Evolutionary conservation across 2,113 vertebrate genomes (phyloP), one percentile per base, ranked within the genome.

Genomic region (Scomber scombrus): DNA sequence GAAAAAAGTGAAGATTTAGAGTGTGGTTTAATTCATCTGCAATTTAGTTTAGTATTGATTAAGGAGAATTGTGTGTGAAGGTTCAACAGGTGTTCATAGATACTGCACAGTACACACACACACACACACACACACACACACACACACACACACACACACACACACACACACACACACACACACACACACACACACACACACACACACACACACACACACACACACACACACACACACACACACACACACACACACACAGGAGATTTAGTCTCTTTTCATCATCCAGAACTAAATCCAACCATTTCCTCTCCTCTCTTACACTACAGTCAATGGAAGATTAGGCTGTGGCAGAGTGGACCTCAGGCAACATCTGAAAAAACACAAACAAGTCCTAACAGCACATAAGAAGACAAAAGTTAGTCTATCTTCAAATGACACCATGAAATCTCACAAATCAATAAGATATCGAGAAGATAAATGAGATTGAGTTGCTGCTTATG

Each of bases 291-390:
- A 85, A 87, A 89, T 81, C 71, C 82, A 64, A 40, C 78, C 74
- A 52, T 85, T 87, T 90, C 78, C 81, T 87, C 71, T 60, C 34
- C 47, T 40, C 15, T 14, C 75, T 75, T 46, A 80, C 63, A 23
- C 50, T 66, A 11, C 19, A 74, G 77, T 86, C 81, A 89, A 85
- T 79, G 70, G 67, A 68, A 89, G 87, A 88, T 90, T 71, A 45
- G 79, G n/a, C 51, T 15, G 70, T 21, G 61, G 31, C 62, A 56
- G 65, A 46, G 46, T 46, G 9, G 66, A 73, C 58, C 73, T 66
- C 65, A 47, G 71, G 78, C 78, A 81, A 68, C 15, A 43, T 26
- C 40, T 55, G 60, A 65, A 26, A 66, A 71, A 61, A 64, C 40
- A 3, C 46, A 23, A 16, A 3, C 51, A 23, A 16, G 60, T 29